Evolutionary conservation across 2,113 vertebrate genomes (phyloP), one percentile per base, ranked within the genome.

Genomic region (Murina feae): DNA sequence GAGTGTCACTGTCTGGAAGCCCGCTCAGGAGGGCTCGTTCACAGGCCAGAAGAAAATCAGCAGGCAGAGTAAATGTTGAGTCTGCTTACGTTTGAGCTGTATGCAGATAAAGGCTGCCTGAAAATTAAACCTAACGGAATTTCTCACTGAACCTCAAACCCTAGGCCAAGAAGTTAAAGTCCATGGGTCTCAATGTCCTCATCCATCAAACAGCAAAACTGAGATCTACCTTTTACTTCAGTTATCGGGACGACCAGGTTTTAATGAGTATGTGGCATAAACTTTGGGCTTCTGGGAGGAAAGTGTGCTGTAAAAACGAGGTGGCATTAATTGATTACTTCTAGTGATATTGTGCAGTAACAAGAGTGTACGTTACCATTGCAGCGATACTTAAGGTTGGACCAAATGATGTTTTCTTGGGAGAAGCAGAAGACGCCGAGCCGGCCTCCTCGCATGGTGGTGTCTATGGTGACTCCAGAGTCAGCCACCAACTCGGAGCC

Each of bases 361-460:
- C 3, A 28, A 65, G 82, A 32, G 25, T n/a, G 20, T 32, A 71
- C 6, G 37, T 99, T 98, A 99, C 99, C 99, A 6, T 99, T 99
- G 98, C 99, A 99, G 80, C 99, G 99, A 23, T 99, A 99, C 96
- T 99, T 99, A 96, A 99, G 98, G 96, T 99, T 99, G 97, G 99
- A 99, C 99, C 99, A 99, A 98, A 99, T 99, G 91, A 99, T 99
- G 97, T 99, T 99, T 98, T 99, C 99, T 97, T 99, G 99, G 91
- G 99, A 99, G 98, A 99, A 99, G 98, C 99, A 99, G 99, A 99
- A 99, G 96, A 99, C 99, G 0, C 99, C 99, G n/a, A 99, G 99
- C 74, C 99, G 98, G 51, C 99, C 99, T 16, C 99, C 99, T 94
- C 99, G 99, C 99, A 99, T 99, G 0, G 99, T 99, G 79, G 99